phyloP scores from a whole-genome alignment of 1,140 invertebrate species.

The Drosophila biarmipes region DNA sequence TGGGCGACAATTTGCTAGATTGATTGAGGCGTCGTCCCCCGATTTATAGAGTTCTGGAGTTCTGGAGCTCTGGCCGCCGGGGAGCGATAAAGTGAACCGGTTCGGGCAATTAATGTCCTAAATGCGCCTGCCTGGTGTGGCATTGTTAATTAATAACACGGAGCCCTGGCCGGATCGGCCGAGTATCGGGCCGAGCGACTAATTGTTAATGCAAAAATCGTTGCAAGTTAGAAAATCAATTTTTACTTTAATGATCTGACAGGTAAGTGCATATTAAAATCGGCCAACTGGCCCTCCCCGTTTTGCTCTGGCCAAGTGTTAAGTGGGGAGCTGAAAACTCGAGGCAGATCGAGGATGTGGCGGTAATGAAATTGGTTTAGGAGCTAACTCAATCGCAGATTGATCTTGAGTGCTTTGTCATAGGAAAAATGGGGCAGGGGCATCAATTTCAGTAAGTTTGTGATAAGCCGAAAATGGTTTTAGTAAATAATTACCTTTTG shows the following conservation, averaged over 20 bases:
- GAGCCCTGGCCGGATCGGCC: neutral
- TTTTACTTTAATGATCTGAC: conserved; percentile 83
- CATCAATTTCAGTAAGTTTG: neutral
- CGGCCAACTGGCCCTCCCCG: conserved; percentile 10
- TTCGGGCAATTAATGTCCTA: conserved; percentile 78
- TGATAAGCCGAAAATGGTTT: neutral
- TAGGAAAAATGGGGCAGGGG: neutral
- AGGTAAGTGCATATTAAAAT: conserved; percentile 75
- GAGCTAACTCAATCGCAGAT: conserved; percentile 5
- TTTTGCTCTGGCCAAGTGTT: conserved; percentile 19
- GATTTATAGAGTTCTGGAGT: neutral
- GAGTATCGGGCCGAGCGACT: conserved; percentile 16
- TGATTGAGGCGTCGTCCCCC: conserved; percentile 69
- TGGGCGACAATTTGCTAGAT: conserved; percentile 82
- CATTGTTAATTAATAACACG: conserved; percentile 82
- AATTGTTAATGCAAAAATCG: conserved; percentile 83
- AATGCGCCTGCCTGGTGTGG: conserved; percentile 79
- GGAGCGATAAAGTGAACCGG: conserved; percentile 55
- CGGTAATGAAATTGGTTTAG: conserved; percentile 6
- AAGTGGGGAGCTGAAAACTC: conserved; percentile 39
- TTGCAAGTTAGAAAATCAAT: conserved; percentile 83
- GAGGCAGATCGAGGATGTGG: conserved; percentile 3
- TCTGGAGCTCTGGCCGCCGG: neutral
- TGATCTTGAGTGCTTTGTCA: neutral
- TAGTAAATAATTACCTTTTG: too few relatives aligned